Percentiles rank a stretch among this genome's conserved stretches.
These are phyloP conservation scores for Cryptophagus acutangulus DNA, from an alignment of 2,888 invertebrate species.

Conservation along the genomic window DNA sequence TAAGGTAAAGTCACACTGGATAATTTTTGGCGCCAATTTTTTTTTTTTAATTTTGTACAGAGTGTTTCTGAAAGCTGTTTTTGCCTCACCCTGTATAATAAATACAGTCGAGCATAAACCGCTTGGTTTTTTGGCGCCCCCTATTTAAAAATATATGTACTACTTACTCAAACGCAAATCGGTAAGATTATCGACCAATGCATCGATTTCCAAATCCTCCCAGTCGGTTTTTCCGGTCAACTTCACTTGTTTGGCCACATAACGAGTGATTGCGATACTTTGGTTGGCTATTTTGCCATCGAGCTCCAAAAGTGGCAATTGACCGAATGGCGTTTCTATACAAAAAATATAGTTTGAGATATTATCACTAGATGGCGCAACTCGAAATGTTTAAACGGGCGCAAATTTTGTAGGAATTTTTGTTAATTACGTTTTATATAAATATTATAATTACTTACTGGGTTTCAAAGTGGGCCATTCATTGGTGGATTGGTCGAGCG, in stretches of 20 bases:
- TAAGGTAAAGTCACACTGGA: too few species aligned
- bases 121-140: too few species aligned
- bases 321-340: conserved; percentile 27
- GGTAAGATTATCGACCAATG: conserved; percentile 56
- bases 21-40: too few species aligned
- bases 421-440: neutral
- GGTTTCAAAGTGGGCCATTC: conserved; percentile 38
- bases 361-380: too few species aligned
- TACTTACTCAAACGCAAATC: conserved; percentile 58
- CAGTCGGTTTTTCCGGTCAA: conserved; percentile 55
- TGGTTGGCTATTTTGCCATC: conserved; percentile 62
- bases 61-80: too few species aligned
- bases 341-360: too few species aligned
- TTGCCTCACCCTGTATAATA: too few species aligned
- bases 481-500: too few species aligned
- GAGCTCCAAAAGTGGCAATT: conserved; percentile 59
- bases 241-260: conserved; percentile 58
- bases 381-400: too few species aligned
- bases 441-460: conserved; percentile 29
- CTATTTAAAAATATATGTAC: neutral
- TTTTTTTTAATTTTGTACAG: too few species aligned
- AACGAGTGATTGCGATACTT: conserved; percentile 57
- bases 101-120: too few species aligned
- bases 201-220: conserved; percentile 60
- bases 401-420: too few species aligned